A percentile compares a stretch with the other conserved stretches of the same genome.
phyloP scores from a whole-genome alignment of 2,888 invertebrate genomes.

The Morpho achilles region DNA sequence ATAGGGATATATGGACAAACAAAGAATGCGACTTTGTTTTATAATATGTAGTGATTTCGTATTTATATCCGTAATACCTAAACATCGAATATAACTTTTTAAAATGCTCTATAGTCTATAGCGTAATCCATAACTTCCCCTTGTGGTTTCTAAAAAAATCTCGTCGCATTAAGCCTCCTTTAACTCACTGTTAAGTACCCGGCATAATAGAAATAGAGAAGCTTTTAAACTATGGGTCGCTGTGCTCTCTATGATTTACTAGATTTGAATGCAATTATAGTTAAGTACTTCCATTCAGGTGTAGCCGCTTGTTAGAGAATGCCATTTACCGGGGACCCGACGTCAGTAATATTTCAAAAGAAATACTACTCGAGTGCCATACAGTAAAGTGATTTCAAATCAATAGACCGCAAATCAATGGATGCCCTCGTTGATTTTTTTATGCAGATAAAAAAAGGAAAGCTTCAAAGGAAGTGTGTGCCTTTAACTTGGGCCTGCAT shows the following conservation, averaged over 20 bases:
- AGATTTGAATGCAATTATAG: slow-evolving; percentile 26
- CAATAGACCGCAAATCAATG: slow-evolving; percentile 26
- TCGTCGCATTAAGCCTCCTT: slow-evolving; percentile 11
- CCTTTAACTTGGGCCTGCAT: slow-evolving; percentile 30
- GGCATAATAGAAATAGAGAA: slow-evolving; percentile 20
- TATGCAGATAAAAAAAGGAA: slow-evolving; percentile 22
- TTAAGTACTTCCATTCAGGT: slow-evolving; percentile 26
- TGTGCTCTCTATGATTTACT: slow-evolving; percentile 25
- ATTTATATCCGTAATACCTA: no score
- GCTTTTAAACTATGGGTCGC: slow-evolving; percentile 14
- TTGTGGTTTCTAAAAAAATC: slow-evolving; percentile 4
- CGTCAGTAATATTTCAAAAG: slow-evolving; percentile 24
- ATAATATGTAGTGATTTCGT: no score
- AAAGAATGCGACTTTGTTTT: no score
- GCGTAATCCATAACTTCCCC: slow-evolving; percentile 11
- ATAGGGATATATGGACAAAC: no score
- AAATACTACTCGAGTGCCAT: slow-evolving; percentile 25
- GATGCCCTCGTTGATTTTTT: slow-evolving; percentile 22
- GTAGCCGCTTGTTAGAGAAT: slow-evolving; percentile 24
- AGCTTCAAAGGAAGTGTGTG: slow-evolving; percentile 30
- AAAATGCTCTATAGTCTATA: background rate
- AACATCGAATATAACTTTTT: no score
- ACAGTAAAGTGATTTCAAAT: slow-evolving; percentile 27
- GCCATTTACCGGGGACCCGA: slow-evolving; percentile 22
- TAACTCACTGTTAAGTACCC: slow-evolving; percentile 18